Evolutionary conservation across 2,113 vertebrate genomes (phyloP).

Genomic region (Labrus mixtus): DNA sequence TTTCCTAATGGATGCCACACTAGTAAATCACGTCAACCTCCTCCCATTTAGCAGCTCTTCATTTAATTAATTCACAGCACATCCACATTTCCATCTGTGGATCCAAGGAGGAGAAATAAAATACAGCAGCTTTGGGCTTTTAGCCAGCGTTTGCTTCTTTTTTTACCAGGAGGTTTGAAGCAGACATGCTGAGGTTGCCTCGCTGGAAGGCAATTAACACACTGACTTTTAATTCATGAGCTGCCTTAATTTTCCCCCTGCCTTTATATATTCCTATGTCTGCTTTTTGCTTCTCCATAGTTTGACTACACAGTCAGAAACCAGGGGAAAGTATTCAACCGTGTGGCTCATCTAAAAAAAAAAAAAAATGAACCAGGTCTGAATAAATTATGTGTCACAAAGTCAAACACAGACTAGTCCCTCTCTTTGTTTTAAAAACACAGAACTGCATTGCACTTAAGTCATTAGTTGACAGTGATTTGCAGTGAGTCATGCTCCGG

Average conservation of each 20-base stretch:
- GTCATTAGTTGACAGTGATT: not conserved
- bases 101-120: slow-evolving; percentile 34
- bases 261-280: slow-evolving; percentile 8
- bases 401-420: not conserved
- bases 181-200: slow-evolving; percentile 25
- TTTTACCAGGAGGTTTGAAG: slow-evolving; percentile 6
- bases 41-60: slow-evolving; percentile 50
- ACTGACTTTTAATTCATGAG: slow-evolving; percentile 26
- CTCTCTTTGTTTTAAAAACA: not conserved
- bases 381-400: not conserved
- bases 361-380: not conserved
- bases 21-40: slow-evolving; percentile 63
- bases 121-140: slow-evolving; percentile 13
- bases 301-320: slow-evolving; percentile 4
- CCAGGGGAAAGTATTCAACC: too few relatives aligned
- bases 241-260: not conserved
- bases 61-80: slow-evolving; percentile 61
- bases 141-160: slow-evolving; percentile 9
- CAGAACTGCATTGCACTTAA: not conserved
- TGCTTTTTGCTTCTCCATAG: not conserved
- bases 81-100: slow-evolving; percentile 67
- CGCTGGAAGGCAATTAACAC: slow-evolving; percentile 27
- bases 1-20: slow-evolving; percentile 44
- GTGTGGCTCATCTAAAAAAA: not conserved
- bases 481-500: not conserved